phyloP scores from a whole-genome alignment of 2,797 vertebrate species.

The Neomorphus geoffroyi region DNA sequence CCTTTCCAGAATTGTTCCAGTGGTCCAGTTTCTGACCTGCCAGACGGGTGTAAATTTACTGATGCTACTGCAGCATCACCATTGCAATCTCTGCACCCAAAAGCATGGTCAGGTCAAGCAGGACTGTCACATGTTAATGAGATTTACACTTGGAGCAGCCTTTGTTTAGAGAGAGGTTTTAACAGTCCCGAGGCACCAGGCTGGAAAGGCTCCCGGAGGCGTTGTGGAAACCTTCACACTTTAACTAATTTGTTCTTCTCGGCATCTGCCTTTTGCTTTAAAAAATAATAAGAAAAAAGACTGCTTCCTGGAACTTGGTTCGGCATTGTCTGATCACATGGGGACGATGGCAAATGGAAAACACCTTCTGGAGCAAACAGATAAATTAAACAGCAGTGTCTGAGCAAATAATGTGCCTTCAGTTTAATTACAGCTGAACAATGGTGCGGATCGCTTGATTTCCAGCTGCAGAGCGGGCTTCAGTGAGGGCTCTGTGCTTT shows the following conservation, averaged over 20 bases:
- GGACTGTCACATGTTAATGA: constrained; percentile 25
- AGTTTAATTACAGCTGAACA: constrained; percentile 60
- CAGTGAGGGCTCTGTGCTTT: neutral
- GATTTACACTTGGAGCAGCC: constrained; percentile 31
- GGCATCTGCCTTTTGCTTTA: constrained; percentile 1
- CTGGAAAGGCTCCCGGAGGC: neutral
- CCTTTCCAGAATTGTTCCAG: neutral
- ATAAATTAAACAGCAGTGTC: constrained; percentile 42
- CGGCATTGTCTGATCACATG: constrained; percentile 1
- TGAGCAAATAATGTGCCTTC: constrained; percentile 44
- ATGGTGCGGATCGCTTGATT: neutral
- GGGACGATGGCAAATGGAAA: constrained; percentile 26
- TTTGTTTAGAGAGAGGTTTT: constrained; percentile 38
- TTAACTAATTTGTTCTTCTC: constrained; percentile 20
- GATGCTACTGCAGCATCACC: neutral
- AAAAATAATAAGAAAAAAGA: neutral
- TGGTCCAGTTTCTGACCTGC: neutral
- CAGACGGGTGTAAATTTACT: neutral
- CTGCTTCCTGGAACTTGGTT: constrained; percentile 43
- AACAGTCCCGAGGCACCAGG: neutral
- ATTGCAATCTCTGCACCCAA: neutral
- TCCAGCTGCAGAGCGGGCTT: neutral
- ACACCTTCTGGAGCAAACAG: constrained; percentile 60
- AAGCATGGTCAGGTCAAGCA: constrained; percentile 7
- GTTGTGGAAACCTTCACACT: constrained; percentile 5